Conservation (phyloP, 2,797 vertebrate genomes). For the Sebastes dallii region DNA sequence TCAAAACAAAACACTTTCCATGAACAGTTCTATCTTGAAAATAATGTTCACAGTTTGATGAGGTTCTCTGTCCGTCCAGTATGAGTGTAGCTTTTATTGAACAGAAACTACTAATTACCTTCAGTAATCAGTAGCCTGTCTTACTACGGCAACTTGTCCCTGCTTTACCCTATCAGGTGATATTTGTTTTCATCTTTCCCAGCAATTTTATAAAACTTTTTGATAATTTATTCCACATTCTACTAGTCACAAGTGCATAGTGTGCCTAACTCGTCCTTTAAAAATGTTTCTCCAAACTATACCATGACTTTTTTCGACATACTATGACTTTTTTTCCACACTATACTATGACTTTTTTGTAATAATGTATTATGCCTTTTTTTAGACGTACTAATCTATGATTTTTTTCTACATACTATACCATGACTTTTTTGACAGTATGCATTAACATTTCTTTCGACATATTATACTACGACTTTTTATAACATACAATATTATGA, state of each 20-base stretch:
- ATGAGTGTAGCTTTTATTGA: neutral
- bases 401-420: too few species aligned
- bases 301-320: neutral
- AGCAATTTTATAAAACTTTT: neutral
- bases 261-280: neutral
- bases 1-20: constrained; percentile 23
- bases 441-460: neutral
- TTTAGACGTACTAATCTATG: too few species aligned
- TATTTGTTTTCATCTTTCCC: neutral
- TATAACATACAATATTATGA: too few species aligned
- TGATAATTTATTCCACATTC: neutral
- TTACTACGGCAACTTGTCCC: neutral
- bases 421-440: too few species aligned
- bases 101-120: neutral
- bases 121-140: neutral
- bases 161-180: neutral
- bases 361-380: too few species aligned
- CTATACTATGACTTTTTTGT: too few species aligned
- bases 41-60: neutral
- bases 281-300: neutral
- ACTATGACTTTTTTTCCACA: too few species aligned
- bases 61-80: neutral
- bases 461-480: neutral
- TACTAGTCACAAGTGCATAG: too few species aligned
- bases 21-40: neutral